Conservation (phyloP, 2,113 vertebrate species). For the Nothoprocta pentlandii region DNA sequence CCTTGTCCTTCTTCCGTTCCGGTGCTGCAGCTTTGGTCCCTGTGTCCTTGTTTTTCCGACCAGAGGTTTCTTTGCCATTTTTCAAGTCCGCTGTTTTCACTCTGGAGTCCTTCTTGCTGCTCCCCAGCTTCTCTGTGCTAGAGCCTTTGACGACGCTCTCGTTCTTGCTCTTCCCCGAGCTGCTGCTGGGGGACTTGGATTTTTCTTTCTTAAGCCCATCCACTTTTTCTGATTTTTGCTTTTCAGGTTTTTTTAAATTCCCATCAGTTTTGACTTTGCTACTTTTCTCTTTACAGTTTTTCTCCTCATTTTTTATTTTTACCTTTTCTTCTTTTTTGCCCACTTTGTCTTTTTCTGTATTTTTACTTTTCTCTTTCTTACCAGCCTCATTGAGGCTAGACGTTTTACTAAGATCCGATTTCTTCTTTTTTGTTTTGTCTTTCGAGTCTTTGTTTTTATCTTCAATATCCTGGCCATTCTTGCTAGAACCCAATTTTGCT, state of each 20-base stretch:
- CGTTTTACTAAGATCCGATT: not conserved
- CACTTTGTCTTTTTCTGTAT: slow-evolving; percentile 65
- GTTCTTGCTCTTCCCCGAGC: slow-evolving; percentile 67
- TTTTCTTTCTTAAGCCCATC: slow-evolving; percentile 71
- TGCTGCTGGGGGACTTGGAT: slow-evolving; percentile 36
- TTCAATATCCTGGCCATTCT: slow-evolving; percentile 65
- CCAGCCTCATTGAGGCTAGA: slow-evolving; percentile 35
- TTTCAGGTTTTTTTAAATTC: slow-evolving; percentile 71
- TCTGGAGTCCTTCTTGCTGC: slow-evolving; percentile 68
- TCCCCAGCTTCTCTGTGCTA: slow-evolving; percentile 25
- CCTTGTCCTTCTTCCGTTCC: slow-evolving; percentile 51
- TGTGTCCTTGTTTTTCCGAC: slow-evolving; percentile 66
- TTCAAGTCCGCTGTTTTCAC: slow-evolving; percentile 57
- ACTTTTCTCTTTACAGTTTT: slow-evolving; percentile 51
- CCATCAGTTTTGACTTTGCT: slow-evolving; percentile 65
- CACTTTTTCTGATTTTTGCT: slow-evolving; percentile 72
- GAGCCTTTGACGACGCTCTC: slow-evolving; percentile 34
- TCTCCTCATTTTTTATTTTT: slow-evolving; percentile 68
- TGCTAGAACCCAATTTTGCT: not conserved
- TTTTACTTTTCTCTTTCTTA: slow-evolving; percentile 80
- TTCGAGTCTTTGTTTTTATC: slow-evolving; percentile 67
- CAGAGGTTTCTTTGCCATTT: slow-evolving; percentile 76
- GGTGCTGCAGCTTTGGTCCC: not conserved
- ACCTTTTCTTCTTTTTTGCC: slow-evolving; percentile 68
- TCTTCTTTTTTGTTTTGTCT: slow-evolving; percentile 67